These are phyloP conservation scores for Jacana jacana DNA, from an alignment of 2,113 vertebrate genomes.

Conservation along the genomic window DNA sequence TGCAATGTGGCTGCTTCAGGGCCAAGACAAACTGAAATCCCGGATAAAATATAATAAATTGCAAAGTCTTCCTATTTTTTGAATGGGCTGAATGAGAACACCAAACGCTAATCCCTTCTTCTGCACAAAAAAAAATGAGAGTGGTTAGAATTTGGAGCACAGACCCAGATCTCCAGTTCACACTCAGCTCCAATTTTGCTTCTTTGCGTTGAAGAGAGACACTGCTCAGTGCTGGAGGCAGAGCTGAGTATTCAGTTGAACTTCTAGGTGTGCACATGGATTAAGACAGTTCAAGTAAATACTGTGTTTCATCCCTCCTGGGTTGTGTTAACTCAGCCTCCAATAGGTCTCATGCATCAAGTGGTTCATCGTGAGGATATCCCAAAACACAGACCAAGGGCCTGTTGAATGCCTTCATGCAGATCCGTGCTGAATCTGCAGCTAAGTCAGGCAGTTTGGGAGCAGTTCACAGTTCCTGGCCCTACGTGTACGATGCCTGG, in stretches of 20 bases:
- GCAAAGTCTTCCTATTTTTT: neutral
- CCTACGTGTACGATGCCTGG: rapidly evolving
- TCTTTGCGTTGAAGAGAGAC: neutral
- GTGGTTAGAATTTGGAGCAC: neutral
- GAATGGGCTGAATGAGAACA: neutral
- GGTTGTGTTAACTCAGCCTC: neutral
- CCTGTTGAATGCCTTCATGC: neutral
- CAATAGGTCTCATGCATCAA: neutral
- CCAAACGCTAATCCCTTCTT: neutral
- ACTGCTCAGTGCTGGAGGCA: neutral
- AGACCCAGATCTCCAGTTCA: neutral
- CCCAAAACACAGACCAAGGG: neutral
- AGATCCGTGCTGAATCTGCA: neutral
- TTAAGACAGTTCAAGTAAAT: neutral
- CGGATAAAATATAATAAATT: neutral
- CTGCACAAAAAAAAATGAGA: neutral
- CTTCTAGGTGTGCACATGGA: neutral
- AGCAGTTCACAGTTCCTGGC: neutral
- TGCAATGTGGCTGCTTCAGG: neutral
- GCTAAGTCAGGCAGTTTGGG: neutral
- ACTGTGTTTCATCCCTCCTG: neutral
- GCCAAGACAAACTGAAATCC: neutral
- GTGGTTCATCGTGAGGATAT: neutral
- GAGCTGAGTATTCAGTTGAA: neutral
- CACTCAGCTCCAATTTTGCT: neutral